A percentile compares a stretch with the other conserved stretches of the same genome.
These are phyloP conservation scores for Ursus arctos DNA, from an alignment of 2,113 vertebrate species.

Conservation along the genomic window DNA sequence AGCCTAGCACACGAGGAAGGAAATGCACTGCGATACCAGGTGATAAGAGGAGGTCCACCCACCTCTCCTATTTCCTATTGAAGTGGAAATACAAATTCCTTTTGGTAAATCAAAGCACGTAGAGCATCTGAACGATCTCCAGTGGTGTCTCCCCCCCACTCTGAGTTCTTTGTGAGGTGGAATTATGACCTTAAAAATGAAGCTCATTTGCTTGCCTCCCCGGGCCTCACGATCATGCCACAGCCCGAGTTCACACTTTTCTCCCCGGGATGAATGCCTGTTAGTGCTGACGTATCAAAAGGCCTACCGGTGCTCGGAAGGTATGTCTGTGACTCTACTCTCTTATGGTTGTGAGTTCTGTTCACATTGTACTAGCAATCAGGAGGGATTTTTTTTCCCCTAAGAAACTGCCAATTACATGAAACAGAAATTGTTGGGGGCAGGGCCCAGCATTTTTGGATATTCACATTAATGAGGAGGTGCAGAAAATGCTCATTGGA, in stretches of 20 bases:
- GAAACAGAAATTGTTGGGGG: background rate
- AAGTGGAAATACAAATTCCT: constrained; percentile 27
- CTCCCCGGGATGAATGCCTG: background rate
- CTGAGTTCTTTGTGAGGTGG: background rate
- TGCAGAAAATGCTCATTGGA: constrained; percentile 7
- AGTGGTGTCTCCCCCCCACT: background rate
- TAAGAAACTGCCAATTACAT: background rate
- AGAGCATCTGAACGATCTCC: background rate
- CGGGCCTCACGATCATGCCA: background rate
- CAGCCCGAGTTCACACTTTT: background rate
- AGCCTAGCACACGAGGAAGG: background rate
- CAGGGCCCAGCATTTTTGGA: background rate
- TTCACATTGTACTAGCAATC: background rate
- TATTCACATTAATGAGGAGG: background rate
- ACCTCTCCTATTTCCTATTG: background rate
- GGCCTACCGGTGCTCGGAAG: background rate
- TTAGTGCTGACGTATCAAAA: background rate
- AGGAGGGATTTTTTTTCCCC: background rate
- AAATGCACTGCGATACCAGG: background rate
- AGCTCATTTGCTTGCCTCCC: background rate
- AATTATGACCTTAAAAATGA: background rate
- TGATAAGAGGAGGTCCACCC: background rate
- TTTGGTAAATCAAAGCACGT: background rate
- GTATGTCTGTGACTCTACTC: background rate
- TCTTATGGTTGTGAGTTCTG: background rate